Evolutionary conservation across 2,113 vertebrate genomes (phyloP).

Genomic region (Petroica traversi): DNA sequence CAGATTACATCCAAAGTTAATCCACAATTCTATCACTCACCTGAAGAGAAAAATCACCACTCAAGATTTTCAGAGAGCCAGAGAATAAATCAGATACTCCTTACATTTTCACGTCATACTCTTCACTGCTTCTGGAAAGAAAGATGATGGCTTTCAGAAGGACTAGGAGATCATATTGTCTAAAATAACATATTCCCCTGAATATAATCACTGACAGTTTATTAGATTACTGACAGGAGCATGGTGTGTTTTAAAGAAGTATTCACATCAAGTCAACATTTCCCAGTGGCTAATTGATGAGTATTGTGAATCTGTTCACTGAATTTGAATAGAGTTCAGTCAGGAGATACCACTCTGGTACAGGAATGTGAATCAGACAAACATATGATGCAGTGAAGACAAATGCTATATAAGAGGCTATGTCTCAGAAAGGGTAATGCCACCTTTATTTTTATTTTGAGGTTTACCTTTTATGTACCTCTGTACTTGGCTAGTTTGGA

Average conservation of each 20-base stretch:
- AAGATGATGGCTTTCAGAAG: neutral
- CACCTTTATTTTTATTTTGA: neutral
- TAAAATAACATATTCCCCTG: neutral
- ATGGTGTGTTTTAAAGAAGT: neutral
- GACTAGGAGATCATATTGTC: neutral
- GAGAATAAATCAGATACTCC: neutral
- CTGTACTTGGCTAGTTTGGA: neutral
- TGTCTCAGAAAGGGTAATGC: neutral
- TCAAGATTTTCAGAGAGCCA: neutral
- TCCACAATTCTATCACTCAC: neutral
- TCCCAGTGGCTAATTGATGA: neutral
- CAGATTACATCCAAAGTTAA: neutral
- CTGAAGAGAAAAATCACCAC: neutral
- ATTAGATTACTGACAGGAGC: neutral
- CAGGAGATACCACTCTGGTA: neutral
- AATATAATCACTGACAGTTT: neutral
- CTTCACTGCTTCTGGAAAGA: neutral
- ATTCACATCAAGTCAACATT: neutral
- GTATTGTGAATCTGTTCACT: neutral
- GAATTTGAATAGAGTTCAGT: neutral
- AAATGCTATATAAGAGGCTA: neutral
- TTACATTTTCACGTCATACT: neutral
- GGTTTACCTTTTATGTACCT: neutral
- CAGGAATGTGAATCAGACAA: neutral
- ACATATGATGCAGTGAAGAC: neutral